Base-by-base conservation (phyloP, 2,113 vertebrate genomes). In the Pungitius pungitius region DNA sequence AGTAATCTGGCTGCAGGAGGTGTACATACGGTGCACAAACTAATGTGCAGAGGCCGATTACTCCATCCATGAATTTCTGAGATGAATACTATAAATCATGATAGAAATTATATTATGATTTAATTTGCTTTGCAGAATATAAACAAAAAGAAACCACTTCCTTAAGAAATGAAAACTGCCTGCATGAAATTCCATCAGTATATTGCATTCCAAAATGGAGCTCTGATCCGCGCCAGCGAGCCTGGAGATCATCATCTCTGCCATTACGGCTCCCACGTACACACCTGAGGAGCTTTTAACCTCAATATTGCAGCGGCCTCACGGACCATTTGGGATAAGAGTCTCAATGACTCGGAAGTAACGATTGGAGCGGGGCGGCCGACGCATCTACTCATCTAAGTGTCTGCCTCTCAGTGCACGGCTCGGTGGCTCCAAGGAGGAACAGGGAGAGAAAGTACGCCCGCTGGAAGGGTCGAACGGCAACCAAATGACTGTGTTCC, bases 321-420 rank as follows among this genome's bases (percentile, higher is more conserved):
- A 89, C 24, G 80, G 69, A 59, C 63, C 78, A 79, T 85, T 86
- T 77, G 7, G 6, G 78, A 81, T 64, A 42, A 78, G 51, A 59
- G 78, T 75, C 82, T 83, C 59, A 64, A 65, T 78, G 85, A 82
- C 83, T 83, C 65, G 26, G 39, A 81, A 77, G 81, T 88, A 80
- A 88, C 90, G 90, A 86, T 77, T 63, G 74, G 74, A 69, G 54
- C 47, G 27, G 60, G 60, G 64, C 42, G 22, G 69, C 64, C 49
- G 74, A 83, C 67, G 58, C 60, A 60, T 73, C 40, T 67, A 75
- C 82, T 83, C 75, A 65, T 84, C 69, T 8, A 67, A 62, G 71
- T 81, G 61, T 77, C 63, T 64, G 65, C 73, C 80, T 72, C 61
- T 30, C 69, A 75, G 63, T 49, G 27, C 37, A 11, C n/a, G 59